Evolutionary conservation across 2,113 vertebrate species (phyloP), one percentile per base, ranked within the genome.

Genomic region (Mohoua ochrocephala): DNA sequence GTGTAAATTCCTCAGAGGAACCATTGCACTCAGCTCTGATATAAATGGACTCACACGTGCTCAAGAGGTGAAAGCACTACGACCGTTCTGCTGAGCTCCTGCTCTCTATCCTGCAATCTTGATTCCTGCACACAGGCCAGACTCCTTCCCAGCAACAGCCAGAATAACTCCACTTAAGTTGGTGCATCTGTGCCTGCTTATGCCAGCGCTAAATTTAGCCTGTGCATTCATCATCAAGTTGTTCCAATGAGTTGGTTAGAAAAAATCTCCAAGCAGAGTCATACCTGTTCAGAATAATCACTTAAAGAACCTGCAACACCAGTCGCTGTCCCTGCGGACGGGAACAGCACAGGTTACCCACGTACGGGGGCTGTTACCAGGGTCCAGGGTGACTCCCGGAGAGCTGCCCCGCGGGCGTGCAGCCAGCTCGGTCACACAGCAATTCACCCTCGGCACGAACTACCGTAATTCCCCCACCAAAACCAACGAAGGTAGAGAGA

Each of bases 131-230:
- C 4, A 17, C 17, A 9, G 63, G 30, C 61, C 71, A 39, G 31
- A 10, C 89, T 60, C 81, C 59, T 5, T 91, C 84, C 70, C 83
- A 91, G 91, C 86, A 60, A 44, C 76, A 71, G 91, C 59, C 65
- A 47, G 44, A 70, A 67, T 70, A 87, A 61, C 84, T 74, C 84
- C 2, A 10, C 76, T 31, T 9, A 54, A 67, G n/a, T 57, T 53
- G 15, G 4, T 9, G 64, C 89, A 74, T 81, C 89, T 35, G 42
- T 73, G 89, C 84, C 80, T 44, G 64, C 84, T 95, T n/a, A 67
- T 67, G 68, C 64, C 83, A 74, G 47, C 4, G 35, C 91, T 95
- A 92, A 87, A 95, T 70, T 96, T 95, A 95, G 73, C 68, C 56
- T 3, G 1, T 44, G 83, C 2, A 22, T 50, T 95, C 95, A 91